Conservation (phyloP, 2,113 vertebrate species). For the Bettongia penicillata region DNA sequence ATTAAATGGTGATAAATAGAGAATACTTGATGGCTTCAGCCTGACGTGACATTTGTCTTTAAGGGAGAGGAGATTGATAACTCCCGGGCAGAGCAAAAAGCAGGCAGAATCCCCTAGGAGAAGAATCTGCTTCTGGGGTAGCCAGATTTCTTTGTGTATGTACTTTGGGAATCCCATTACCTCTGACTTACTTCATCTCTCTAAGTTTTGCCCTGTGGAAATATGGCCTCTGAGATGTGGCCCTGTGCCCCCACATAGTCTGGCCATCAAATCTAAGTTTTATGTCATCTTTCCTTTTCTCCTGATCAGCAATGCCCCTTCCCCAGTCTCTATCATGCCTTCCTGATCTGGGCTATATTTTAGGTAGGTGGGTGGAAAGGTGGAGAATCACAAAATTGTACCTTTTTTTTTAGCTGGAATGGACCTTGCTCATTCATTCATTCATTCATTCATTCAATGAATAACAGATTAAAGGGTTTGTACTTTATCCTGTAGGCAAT, state of each 20-base stretch:
- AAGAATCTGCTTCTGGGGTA: conserved; percentile 57
- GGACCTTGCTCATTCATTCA: neutral
- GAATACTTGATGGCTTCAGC: conserved; percentile 74
- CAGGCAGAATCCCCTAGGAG: conserved; percentile 69
- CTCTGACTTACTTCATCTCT: conserved; percentile 72
- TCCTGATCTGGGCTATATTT: neutral
- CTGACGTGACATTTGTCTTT: conserved; percentile 80
- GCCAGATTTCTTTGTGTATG: conserved; percentile 61
- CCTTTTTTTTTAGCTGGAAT: neutral
- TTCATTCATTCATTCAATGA: neutral
- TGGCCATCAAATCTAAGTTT: conserved; percentile 19
- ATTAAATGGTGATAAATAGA: conserved; percentile 86
- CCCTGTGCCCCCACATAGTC: neutral
- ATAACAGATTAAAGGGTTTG: neutral
- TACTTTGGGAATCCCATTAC: neutral
- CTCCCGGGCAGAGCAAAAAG: conserved; percentile 55
- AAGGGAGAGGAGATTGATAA: conserved; percentile 82
- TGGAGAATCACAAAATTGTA: neutral
- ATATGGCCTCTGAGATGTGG: conserved; percentile 35
- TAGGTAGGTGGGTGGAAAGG: neutral
- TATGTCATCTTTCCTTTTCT: neutral
- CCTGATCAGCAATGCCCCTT: neutral
- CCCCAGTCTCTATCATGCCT: neutral
- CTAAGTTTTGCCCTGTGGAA: conserved; percentile 46
- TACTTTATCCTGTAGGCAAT: neutral